phyloP scores from a whole-genome alignment of 1,140 invertebrate species.

The Charaxes varanes region DNA sequence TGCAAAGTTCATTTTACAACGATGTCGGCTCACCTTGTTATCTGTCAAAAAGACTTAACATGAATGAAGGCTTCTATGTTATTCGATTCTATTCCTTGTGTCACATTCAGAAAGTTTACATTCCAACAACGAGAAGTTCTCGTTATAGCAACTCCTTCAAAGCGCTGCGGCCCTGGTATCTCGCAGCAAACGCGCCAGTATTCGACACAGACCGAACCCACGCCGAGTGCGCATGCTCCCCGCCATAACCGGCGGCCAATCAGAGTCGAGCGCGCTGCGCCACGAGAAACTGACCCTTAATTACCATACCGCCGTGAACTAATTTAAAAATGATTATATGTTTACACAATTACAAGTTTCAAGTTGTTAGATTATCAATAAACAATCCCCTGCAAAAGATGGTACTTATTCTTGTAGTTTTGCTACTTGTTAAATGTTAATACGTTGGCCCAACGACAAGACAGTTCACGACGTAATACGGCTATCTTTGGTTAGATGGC shows the following conservation, averaged over 20 bases:
- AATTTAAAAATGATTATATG: constrained; percentile 1
- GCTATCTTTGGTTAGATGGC: constrained; percentile 51
- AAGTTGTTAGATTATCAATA: too few relatives aligned
- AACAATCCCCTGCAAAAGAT: too few relatives aligned
- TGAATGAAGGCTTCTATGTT: constrained; percentile 22
- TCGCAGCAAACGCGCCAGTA: constrained; percentile 66
- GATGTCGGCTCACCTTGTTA: constrained; percentile 29
- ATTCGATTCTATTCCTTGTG: constrained; percentile 19
- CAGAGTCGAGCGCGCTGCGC: constrained; percentile 44
- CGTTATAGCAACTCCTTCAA: constrained; percentile 57
- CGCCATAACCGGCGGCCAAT: constrained; percentile 57
- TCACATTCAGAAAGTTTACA: constrained; percentile 19
- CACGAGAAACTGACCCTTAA: constrained; percentile 31
- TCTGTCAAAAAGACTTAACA: constrained; percentile 49
- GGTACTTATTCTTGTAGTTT: too few relatives aligned
- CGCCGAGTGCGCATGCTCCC: constrained; percentile 64
- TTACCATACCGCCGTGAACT: constrained; percentile 1
- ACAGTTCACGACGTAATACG: constrained; percentile 44
- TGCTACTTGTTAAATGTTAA: too few relatives aligned
- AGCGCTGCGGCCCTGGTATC: constrained; percentile 66
- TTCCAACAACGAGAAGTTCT: constrained; percentile 9
- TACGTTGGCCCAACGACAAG: background rate
- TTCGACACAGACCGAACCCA: constrained; percentile 55
- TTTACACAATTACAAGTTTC: constrained; percentile 5
- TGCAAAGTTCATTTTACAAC: constrained; percentile 33